Conservation (phyloP, 2,113 vertebrate species). For the Bufo gargarizans region DNA sequence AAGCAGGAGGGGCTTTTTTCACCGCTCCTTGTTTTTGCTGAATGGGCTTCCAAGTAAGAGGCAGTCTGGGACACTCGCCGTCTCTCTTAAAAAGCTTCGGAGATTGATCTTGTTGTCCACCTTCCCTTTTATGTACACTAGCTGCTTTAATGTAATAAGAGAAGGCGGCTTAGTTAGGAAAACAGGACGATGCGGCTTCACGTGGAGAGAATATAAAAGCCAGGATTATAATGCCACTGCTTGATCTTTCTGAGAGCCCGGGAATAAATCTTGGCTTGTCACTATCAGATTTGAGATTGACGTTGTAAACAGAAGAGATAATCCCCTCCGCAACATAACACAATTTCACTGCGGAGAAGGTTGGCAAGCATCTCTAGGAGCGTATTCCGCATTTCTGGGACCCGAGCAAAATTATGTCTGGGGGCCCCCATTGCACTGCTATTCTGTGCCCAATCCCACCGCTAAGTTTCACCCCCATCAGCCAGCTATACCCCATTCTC, state of each 20-base stretch:
- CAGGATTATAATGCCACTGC: background rate
- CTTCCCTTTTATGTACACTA: background rate
- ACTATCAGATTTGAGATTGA: background rate
- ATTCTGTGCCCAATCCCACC: no score
- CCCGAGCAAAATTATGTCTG: no score
- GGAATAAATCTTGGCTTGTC: constrained; percentile 10
- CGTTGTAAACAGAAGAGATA: background rate
- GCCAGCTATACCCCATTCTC: no score
- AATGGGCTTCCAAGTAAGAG: background rate
- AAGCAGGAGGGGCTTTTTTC: background rate
- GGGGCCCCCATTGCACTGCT: no score
- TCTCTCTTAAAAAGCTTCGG: constrained; percentile 30
- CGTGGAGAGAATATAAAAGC: constrained; percentile 11
- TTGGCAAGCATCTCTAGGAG: no score
- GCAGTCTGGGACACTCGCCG: constrained; percentile 15
- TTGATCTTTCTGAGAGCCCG: background rate
- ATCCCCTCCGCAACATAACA: background rate
- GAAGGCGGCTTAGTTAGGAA: background rate
- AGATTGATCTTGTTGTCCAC: constrained; percentile 12
- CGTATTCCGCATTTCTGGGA: no score
- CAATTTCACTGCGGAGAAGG: background rate
- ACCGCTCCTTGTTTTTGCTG: background rate
- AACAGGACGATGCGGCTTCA: background rate
- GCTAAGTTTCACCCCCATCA: no score
- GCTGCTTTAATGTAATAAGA: constrained; percentile 29